phyloP scores from a whole-genome alignment of 2,888 invertebrate genomes.

The Cheilosia urbana region DNA sequence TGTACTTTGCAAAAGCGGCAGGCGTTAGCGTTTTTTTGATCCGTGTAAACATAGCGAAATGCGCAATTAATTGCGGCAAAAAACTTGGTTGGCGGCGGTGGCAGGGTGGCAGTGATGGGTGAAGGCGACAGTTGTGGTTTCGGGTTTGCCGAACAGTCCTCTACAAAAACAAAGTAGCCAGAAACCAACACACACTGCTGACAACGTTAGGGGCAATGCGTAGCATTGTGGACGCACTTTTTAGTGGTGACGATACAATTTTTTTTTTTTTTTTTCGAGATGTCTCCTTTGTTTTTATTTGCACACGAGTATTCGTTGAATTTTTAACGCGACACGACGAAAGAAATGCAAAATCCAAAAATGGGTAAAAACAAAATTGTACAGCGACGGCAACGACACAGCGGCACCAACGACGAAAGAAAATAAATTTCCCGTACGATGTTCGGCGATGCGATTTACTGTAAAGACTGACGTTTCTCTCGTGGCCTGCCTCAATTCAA shows the following conservation, averaged over 20 bases:
- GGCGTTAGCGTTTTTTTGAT: constrained; percentile 70
- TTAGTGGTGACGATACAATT: background rate
- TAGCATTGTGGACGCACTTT: constrained; percentile 45
- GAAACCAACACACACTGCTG: constrained; percentile 34
- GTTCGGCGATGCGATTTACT: constrained; percentile 60
- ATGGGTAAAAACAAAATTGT: constrained; percentile 7
- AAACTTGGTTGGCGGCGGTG: constrained; percentile 62
- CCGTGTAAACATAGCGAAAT: constrained; percentile 75
- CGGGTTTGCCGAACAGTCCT: constrained; percentile 10
- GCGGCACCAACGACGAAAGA: constrained; percentile 27
- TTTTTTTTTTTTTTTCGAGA: background rate
- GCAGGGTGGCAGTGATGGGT: background rate
- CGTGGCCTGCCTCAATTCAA: constrained; percentile 69
- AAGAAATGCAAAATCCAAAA: constrained; percentile 22
- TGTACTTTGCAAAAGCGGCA: constrained; percentile 66
- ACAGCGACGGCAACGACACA: constrained; percentile 51
- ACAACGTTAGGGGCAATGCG: constrained; percentile 34
- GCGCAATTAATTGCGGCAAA: constrained; percentile 74
- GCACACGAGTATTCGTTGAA: background rate
- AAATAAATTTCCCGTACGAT: constrained; percentile 12
- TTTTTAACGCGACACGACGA: constrained; percentile 28
- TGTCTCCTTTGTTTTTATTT: constrained; percentile 2
- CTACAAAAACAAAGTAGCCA: constrained; percentile 25
- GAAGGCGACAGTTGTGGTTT: constrained; percentile 21
- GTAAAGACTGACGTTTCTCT: constrained; percentile 68